phyloP scores from a whole-genome alignment of 2,113 vertebrate genomes.

The Scytalopus superciliaris region DNA sequence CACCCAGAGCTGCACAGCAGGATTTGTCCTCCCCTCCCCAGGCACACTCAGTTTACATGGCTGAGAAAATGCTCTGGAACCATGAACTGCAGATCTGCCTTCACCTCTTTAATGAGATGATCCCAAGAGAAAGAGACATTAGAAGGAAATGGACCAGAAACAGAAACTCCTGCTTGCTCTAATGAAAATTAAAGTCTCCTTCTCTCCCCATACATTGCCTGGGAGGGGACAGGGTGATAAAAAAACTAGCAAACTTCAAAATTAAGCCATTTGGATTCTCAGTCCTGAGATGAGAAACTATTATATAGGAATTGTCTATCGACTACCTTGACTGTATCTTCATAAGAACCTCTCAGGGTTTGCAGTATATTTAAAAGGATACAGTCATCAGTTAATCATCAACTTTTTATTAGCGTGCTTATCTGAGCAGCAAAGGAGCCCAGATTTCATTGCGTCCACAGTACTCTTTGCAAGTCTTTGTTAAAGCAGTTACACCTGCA shows the following conservation, averaged over 20 bases:
- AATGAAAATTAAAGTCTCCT: not conserved
- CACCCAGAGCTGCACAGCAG: fast-evolving
- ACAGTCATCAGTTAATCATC: not conserved
- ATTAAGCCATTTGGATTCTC: not conserved
- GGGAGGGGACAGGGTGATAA: not conserved
- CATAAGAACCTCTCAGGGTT: not conserved
- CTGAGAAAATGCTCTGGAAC: not conserved
- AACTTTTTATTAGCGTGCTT: not conserved
- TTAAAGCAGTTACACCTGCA: not conserved
- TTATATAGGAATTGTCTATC: not conserved
- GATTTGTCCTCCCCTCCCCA: not conserved
- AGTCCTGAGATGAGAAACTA: not conserved
- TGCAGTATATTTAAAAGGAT: not conserved
- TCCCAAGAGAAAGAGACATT: not conserved
- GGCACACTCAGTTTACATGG: fast-evolving
- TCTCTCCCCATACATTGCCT: not conserved
- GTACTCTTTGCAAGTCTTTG: not conserved
- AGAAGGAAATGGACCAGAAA: not conserved
- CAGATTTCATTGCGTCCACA: not conserved
- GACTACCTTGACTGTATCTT: not conserved
- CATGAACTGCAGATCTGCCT: not conserved
- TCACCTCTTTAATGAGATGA: not conserved
- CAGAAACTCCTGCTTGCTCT: not conserved
- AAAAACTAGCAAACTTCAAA: not conserved
- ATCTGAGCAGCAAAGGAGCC: not conserved